Base-by-base conservation (phyloP, 2,888 invertebrate species). In the Melangyna quadrimaculata region DNA sequence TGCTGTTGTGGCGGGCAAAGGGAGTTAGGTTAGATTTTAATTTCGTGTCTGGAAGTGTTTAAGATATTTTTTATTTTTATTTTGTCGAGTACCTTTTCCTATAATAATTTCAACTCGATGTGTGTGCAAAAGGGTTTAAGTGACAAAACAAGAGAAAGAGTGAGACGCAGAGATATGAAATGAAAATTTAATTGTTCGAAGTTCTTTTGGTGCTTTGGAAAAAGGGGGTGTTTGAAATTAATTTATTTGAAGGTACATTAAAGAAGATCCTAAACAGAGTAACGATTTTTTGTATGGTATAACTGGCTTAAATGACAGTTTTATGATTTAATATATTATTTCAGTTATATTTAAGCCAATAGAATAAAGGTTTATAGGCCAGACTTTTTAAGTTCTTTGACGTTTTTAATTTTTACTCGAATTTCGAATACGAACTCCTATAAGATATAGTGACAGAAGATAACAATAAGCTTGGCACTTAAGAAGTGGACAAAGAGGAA, bases 1-100 rank as follows among this genome's bases (percentile, higher is more conserved):
- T 17, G 27, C 51, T 10, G n/a, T 6, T 22, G 6, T 24, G 51
- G 12, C 1, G 24, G 22, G 22, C 1, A 8, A 10, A 10, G 1
- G 43, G 17, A 17, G 7, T 3, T 5, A n/a, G 35, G 43, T 19
- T 27, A 14, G 32, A 51, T 53, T 78, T 78, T 61, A 78, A 69
- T 82, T 69, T 82, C 82, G 12, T 82, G 78, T 72, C 72, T 72
- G 78, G 72, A 73, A 61, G 78, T 72, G 72, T 45, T 80, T 78
- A 78, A 67, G 55, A 43, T 51, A 57, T 63, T 78, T 63, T 78
- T 29, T 65, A 6, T 70, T 71, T 63, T 43, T 63, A 22, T 61
- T 63, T 37, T 29, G 24, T 59, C 6, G n/a, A 24, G 27, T 19
- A 32, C 32, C 29, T 61, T n/a, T n/a, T 37, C 9, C 37, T 61